Percentiles rank a stretch among this genome's conserved stretches.
phyloP scores from a whole-genome alignment of 23 tunicate species.

The Trididemnum clinides region DNA sequence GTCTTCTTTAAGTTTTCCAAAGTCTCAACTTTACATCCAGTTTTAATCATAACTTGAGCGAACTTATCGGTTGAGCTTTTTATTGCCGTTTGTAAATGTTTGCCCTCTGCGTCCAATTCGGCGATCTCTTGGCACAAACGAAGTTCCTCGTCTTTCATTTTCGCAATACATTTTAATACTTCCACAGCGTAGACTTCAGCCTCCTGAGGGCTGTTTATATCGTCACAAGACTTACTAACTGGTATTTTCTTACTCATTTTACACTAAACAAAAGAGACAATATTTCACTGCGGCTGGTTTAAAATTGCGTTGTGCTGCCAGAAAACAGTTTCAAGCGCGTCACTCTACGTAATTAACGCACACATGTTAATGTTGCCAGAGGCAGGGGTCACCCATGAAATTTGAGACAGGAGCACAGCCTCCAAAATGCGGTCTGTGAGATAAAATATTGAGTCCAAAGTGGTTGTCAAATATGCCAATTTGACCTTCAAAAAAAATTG shows the following conservation, averaged over 20 bases:
- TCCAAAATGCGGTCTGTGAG: too few relatives aligned
- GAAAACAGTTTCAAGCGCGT: too few relatives aligned
- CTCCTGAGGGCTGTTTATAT: background rate
- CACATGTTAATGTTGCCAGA: too few relatives aligned
- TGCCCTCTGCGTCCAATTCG: constrained; percentile 29
- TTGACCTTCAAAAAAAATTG: too few relatives aligned
- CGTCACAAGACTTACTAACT: background rate
- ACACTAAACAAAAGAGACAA: background rate
- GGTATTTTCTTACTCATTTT: background rate
- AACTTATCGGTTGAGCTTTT: constrained; percentile 35
- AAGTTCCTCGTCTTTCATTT: constrained; percentile 54
- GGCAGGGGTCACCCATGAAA: too few relatives aligned
- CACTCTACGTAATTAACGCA: too few relatives aligned
- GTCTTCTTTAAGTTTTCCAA: constrained; percentile 35
- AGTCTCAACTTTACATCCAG: background rate
- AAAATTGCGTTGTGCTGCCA: too few relatives aligned
- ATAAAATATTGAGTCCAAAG: too few relatives aligned
- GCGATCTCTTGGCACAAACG: constrained; percentile 33
- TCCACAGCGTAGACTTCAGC: constrained; percentile 41
- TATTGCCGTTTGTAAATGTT: constrained; percentile 47
- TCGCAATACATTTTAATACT: constrained; percentile 61
- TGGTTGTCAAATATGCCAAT: too few relatives aligned
- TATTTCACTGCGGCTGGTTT: too few relatives aligned
- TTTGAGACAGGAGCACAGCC: too few relatives aligned
- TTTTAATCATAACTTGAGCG: constrained; percentile 33